A percentile compares a stretch with the other conserved stretches of the same genome.
phyloP scores from a whole-genome alignment of 2,888 invertebrate genomes.

The Drosophila neonasuta region DNA sequence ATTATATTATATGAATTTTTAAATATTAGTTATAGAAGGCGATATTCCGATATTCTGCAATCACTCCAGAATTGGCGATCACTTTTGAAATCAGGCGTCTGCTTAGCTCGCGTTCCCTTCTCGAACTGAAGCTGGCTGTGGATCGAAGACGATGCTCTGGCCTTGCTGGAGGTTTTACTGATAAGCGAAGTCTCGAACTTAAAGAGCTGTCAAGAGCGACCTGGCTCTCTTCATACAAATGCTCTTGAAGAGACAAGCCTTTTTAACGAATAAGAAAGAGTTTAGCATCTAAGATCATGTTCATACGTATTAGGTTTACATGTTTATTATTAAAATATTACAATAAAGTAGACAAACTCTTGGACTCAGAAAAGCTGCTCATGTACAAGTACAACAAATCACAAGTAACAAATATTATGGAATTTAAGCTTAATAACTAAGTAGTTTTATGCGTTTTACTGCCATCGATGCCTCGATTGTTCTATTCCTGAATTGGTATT shows the following conservation, averaged over 20 bases:
- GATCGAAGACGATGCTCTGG: constrained; percentile 50
- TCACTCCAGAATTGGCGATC: constrained; percentile 39
- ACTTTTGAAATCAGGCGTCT: constrained; percentile 51
- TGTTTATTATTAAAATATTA: constrained; percentile 47
- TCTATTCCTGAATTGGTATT: constrained; percentile 45
- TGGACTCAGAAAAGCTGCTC: constrained; percentile 46
- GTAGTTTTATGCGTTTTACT: constrained; percentile 14
- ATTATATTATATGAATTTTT: constrained; percentile 29
- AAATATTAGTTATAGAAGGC: constrained; percentile 43
- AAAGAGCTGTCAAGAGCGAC: constrained; percentile 22
- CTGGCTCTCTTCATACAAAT: constrained; percentile 32
- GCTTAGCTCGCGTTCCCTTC: constrained; percentile 68
- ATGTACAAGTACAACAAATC: constrained; percentile 57
- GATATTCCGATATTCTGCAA: constrained; percentile 47
- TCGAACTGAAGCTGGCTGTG: constrained; percentile 68
- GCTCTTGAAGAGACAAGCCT: constrained; percentile 20
- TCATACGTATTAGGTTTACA: constrained; percentile 40
- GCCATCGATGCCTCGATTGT: constrained; percentile 55
- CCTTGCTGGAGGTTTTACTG: constrained; percentile 67
- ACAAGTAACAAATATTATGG: constrained; percentile 53
- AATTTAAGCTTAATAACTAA: constrained; percentile 21
- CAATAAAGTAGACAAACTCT: constrained; percentile 50
- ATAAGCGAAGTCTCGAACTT: constrained; percentile 52
- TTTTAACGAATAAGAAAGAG: background rate
- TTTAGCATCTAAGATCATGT: background rate